Evolutionary conservation across 37 sponge, comb jelly and placozoan species (phyloP), one percentile per base, ranked within the genome.

Genomic region (Chondrilla cf. caribensis): DNA sequence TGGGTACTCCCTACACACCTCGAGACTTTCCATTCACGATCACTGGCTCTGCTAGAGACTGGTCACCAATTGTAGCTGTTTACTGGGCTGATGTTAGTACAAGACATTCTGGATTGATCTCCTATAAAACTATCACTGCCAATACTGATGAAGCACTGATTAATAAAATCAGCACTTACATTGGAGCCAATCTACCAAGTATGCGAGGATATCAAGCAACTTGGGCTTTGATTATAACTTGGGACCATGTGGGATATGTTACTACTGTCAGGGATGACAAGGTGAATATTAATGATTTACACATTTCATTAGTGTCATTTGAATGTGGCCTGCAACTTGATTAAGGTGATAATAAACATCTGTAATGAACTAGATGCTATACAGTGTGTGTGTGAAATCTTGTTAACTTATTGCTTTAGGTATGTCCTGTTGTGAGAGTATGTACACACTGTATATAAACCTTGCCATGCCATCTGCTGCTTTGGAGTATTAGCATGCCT

Each of bases 211-310:
- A 36, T 42, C 44, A 39, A 39, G 76, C 82, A 17, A 62, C 32
- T 31, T 59, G 62, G 66, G 62, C 65, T 22, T 42, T 81, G 14
- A 62, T 81, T 39, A 60, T 60, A 7, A 81, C 82, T 17, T 81
- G 82, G 82, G 82, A 81, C 21, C 15, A 14, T 4, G 82, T 81
- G 1, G 82, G 82, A 35, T 81, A 81, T 36, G 59, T 31, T 60
- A 21, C 55, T n/a, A n/a, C n/a, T n/a, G 2, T 2, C 41, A 1
- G 24, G 43, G 4, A 44, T 42, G 25, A 54, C 51, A 44, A 26
- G 17, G 51, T 38, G 4, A 11, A 38, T 8, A 70, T 3, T 33
- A 70, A 4, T 70, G 37, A 24, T 24, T n/a, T 66, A 14, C 14
- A 31, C 28, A 28, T 24, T 66, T 28, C 32, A 66, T 70, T n/a